phyloP scores from a whole-genome alignment of 64 coral and sea anemone species.

The Orbicella faveolata region DNA sequence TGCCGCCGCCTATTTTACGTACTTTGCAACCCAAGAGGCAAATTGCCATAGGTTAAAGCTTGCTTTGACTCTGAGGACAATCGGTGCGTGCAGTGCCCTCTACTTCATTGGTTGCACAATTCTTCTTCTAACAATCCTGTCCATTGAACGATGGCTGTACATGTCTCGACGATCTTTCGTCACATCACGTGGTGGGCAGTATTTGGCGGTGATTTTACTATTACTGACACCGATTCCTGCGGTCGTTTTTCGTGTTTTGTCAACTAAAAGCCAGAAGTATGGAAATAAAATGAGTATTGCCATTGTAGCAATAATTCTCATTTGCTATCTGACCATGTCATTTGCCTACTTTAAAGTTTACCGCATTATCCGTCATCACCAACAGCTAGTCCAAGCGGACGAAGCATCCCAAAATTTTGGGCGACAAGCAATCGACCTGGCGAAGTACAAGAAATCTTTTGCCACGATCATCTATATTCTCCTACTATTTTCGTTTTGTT shows the following conservation, averaged over 20 bases:
- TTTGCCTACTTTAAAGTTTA: slow-evolving; percentile 13
- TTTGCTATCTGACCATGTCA: not conserved
- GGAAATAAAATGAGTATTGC: not conserved
- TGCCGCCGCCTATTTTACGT: no score
- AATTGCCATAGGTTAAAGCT: no score
- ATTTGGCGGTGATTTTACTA: not conserved
- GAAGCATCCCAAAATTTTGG: slow-evolving; percentile 2
- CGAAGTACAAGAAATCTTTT: slow-evolving; percentile 17
- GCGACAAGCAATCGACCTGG: not conserved
- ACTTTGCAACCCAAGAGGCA: no score
- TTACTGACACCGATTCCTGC: not conserved
- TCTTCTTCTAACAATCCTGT: no score
- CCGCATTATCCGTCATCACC: slow-evolving; percentile 6
- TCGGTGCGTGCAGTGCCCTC: no score
- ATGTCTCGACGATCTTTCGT: no score
- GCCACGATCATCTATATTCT: not conserved
- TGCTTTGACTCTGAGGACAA: no score
- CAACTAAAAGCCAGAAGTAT: not conserved
- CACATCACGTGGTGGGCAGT: no score
- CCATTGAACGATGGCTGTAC: no score
- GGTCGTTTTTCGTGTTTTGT: not conserved
- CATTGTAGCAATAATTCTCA: not conserved
- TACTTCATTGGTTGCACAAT: no score
- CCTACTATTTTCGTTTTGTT: not conserved
- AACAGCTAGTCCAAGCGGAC: not conserved